phyloP scores from a whole-genome alignment of 2,888 invertebrate species.

The Thecocarcelia acutangulata region DNA sequence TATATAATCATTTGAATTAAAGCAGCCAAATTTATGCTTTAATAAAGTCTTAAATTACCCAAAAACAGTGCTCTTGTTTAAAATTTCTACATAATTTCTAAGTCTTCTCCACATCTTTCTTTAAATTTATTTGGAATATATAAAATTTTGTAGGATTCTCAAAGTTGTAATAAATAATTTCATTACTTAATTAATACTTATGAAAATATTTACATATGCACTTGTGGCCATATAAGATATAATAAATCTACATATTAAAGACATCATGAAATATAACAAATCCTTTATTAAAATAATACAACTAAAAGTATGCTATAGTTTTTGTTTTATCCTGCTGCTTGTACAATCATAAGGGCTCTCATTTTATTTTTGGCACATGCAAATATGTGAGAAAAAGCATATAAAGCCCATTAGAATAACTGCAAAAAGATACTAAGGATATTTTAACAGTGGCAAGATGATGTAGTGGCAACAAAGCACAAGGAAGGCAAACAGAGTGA shows the following conservation, averaged over 20 bases:
- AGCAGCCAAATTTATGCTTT: too few relatives aligned
- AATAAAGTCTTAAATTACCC: too few relatives aligned
- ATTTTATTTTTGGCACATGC: slow-evolving; percentile 29
- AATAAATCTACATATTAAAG: slow-evolving; percentile 60
- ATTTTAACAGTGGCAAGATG: slow-evolving; percentile 28
- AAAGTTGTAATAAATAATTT: slow-evolving; percentile 37
- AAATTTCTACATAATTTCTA: too few relatives aligned
- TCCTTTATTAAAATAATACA: slow-evolving; percentile 59
- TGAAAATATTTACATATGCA: slow-evolving; percentile 56
- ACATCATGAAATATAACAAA: slow-evolving; percentile 57
- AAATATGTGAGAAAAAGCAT: slow-evolving; percentile 29
- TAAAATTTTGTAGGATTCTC: background rate
- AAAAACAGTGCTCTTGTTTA: too few relatives aligned
- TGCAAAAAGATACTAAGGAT: slow-evolving; percentile 10
- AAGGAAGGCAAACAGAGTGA: slow-evolving; percentile 37
- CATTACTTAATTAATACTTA: slow-evolving; percentile 59
- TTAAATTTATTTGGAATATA: too few relatives aligned
- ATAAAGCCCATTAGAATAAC: slow-evolving; percentile 5
- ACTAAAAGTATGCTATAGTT: slow-evolving; percentile 22
- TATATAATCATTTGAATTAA: too few relatives aligned
- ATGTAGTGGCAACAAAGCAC: slow-evolving; percentile 6
- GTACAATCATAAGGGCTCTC: background rate
- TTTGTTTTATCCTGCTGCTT: background rate
- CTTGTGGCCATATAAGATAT: slow-evolving; percentile 52
- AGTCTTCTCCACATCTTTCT: too few relatives aligned